These are phyloP conservation scores for Hassar affinis DNA, from an alignment of 2,113 vertebrate species.

Conservation along the genomic window DNA sequence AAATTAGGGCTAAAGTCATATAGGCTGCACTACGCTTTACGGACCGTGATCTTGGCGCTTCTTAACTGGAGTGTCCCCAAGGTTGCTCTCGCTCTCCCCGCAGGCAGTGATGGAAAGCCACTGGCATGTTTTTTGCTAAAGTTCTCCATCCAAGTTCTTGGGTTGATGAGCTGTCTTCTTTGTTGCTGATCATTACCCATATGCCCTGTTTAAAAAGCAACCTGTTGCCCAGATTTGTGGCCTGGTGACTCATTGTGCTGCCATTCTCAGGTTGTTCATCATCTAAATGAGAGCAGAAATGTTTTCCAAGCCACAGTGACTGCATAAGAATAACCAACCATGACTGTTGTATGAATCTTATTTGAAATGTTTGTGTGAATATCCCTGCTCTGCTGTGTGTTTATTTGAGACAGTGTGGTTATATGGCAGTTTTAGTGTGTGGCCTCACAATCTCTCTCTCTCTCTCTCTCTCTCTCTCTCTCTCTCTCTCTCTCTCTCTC, in stretches of 20 bases:
- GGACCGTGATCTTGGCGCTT: not conserved
- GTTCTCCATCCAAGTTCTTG: not conserved
- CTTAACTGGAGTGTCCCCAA: not conserved
- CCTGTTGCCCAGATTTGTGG: slow-evolving; percentile 14
- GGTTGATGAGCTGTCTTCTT: not conserved
- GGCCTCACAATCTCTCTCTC: not conserved
- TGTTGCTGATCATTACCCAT: not conserved
- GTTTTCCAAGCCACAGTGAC: slow-evolving; percentile 15
- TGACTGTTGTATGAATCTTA: not conserved
- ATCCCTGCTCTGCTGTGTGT: not conserved
- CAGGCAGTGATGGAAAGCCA: not conserved
- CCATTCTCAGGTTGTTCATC: slow-evolving; percentile 29
- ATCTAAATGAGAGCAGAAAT: slow-evolving; percentile 24
- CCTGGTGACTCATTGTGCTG: not conserved
- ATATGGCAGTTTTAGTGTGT: not conserved
- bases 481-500: not conserved
- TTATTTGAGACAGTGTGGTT: not conserved
- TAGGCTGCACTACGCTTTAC: not conserved
- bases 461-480: slow-evolving; percentile 1
- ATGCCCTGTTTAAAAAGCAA: slow-evolving; percentile 15
- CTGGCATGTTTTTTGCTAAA: not conserved
- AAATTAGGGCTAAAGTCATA: not conserved
- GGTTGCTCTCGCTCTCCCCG: not conserved
- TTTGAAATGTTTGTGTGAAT: slow-evolving; percentile 20
- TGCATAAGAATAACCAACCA: not conserved